These are phyloP conservation scores for Siniperca undulata DNA, from an alignment of 2,797 vertebrate species.

Conservation along the genomic window DNA sequence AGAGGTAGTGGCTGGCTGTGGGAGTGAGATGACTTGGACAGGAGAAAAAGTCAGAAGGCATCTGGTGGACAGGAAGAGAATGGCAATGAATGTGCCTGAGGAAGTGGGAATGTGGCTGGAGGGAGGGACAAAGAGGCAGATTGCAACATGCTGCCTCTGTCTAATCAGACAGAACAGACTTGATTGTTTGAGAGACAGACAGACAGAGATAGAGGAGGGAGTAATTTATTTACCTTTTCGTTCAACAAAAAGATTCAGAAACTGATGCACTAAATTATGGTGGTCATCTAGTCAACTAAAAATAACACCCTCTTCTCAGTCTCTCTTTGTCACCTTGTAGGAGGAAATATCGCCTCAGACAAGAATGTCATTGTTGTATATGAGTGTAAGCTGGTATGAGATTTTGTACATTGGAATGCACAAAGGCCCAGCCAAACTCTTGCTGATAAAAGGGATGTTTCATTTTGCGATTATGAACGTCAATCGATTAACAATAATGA, in stretches of 20 bases:
- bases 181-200: background rate
- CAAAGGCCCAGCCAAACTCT: constrained; percentile 10
- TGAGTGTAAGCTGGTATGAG: background rate
- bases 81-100: too few species aligned
- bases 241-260: background rate
- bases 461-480: constrained; percentile 54
- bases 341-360: constrained; percentile 14
- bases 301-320: background rate
- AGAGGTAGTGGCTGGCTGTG: too few species aligned
- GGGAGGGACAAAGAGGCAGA: too few species aligned
- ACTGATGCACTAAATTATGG: background rate
- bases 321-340: constrained; percentile 1
- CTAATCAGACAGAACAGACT: background rate
- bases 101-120: too few species aligned
- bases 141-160: background rate
- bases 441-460: constrained; percentile 46
- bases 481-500: constrained; percentile 71
- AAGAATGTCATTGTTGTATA: background rate
- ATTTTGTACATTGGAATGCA: constrained; percentile 17
- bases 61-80: too few species aligned
- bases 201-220: background rate
- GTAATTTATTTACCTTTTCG: background rate
- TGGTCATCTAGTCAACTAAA: background rate
- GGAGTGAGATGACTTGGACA: too few species aligned
- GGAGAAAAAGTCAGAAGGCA: too few species aligned